Conservation (phyloP, 2,113 vertebrate species). For the Tylochromis polylepis region DNA sequence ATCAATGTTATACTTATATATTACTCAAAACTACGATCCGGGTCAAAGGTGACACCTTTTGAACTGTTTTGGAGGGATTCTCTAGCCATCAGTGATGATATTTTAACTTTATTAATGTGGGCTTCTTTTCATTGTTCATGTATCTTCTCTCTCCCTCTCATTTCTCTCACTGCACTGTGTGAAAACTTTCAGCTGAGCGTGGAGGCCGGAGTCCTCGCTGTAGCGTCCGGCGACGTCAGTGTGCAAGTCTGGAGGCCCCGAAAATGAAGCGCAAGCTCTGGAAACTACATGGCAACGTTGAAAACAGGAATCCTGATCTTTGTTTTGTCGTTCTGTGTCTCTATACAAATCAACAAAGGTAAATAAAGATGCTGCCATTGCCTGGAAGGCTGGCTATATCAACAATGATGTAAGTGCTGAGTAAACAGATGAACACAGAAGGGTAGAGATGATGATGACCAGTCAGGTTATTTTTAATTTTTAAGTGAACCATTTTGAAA, state of each 20-base stretch:
- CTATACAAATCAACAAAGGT: neutral
- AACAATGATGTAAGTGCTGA: neutral
- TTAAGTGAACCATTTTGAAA: neutral
- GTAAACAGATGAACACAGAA: neutral
- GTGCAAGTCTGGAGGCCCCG: constrained; percentile 83
- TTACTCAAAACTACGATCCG: too few species aligned
- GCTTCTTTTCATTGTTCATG: neutral
- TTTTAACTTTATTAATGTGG: neutral
- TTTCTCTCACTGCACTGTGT: neutral
- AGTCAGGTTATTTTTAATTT: neutral
- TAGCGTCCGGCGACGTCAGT: constrained; percentile 77
- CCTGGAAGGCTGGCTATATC: neutral
- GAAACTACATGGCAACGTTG: neutral
- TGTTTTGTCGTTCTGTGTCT: neutral
- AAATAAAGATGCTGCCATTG: neutral
- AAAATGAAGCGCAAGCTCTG: constrained; percentile 56
- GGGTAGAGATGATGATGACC: neutral
- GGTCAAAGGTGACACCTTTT: neutral
- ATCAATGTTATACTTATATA: too few species aligned
- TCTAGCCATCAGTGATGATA: neutral
- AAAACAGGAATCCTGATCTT: neutral
- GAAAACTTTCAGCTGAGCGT: constrained; percentile 76
- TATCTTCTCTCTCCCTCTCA: neutral
- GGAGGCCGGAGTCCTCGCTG: constrained; percentile 80
- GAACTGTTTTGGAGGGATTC: neutral